Percentiles rank a stretch among this genome's conserved stretches.
Conservation (phyloP, 2,113 vertebrate genomes). For the Sebastes fasciatus region DNA sequence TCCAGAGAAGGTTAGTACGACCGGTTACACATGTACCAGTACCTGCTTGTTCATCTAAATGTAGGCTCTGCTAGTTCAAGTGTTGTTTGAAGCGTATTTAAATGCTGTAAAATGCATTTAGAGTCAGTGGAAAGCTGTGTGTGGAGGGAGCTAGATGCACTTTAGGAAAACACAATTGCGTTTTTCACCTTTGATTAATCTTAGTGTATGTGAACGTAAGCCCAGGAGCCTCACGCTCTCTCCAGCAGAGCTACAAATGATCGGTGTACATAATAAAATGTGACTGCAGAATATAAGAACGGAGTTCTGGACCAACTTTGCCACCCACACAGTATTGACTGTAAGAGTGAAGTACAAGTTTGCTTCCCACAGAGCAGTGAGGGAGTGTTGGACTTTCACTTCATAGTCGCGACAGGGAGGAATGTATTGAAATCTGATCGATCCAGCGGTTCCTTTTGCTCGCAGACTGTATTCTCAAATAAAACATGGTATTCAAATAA, state of each 20-base stretch:
- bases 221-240: neutral
- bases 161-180: too few species aligned
- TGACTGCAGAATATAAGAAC: neutral
- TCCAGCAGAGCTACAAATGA: neutral
- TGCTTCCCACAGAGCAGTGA: neutral
- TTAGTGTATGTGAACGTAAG: neutral
- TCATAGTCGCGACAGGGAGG: too few species aligned
- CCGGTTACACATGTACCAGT: neutral
- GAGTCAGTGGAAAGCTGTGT: too few species aligned
- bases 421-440: too few species aligned
- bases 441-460: too few species aligned
- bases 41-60: neutral
- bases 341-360: too few species aligned
- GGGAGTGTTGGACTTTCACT: neutral
- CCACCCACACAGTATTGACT: too few species aligned
- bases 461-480: too few species aligned
- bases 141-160: too few species aligned
- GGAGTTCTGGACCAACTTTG: too few species aligned
- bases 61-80: neutral
- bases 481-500: too few species aligned
- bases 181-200: too few species aligned
- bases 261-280: neutral
- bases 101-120: neutral
- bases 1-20: constrained; percentile 77
- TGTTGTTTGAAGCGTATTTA: neutral